Evolutionary conservation across 2,888 invertebrate genomes (phyloP), one percentile per base, ranked within the genome.

Genomic region (Atethmia centrago): DNA sequence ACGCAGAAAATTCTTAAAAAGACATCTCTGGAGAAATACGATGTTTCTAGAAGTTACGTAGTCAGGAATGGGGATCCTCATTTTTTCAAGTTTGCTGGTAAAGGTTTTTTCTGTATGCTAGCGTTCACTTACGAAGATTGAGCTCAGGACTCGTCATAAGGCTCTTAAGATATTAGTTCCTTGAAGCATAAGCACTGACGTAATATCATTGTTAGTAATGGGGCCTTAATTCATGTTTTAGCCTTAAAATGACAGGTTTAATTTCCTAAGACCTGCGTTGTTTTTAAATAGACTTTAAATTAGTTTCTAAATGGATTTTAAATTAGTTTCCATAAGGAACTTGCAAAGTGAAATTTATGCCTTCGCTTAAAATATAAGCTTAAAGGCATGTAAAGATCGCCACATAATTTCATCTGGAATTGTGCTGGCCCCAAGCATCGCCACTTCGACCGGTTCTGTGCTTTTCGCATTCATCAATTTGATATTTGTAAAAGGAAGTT

Each of bases 41-140:
- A 4, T 40, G 64, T 59, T 53, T 61, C 65, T 66, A 69, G 68
- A 36, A 71, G 63, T 49, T 58, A 64, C 59, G 28, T 74, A 64
- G 51, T 65, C 64, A 62, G 40, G 45, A 55, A 64, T 40, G n/a
- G 55, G n/a, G 21, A 40, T 64, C 63, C 62, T 59, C 61, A 58
- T 49, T 75, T 76, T 74, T 77, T 74, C 42, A 49, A 40, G 58
- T 12, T 63, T 42, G 16, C 28, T 69, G 12, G 63, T 56, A 70
- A 73, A 65, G 65, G 31, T 25, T 74, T 56, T 77, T 80, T 68
- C 71, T 71, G 53, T 58, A 53, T 25, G 31, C 49, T 58, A 76
- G 68, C 42, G 61, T 71, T 77, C 77, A 85, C 87, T 87, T 79
- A 86, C 25, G 58, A 64, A 77, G 80, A 87, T 87, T 83, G 80